Percentiles rank a stretch among this genome's conserved stretches.
Conservation (phyloP, 2,797 vertebrate genomes). For the Pseudomugil gertrudae region DNA sequence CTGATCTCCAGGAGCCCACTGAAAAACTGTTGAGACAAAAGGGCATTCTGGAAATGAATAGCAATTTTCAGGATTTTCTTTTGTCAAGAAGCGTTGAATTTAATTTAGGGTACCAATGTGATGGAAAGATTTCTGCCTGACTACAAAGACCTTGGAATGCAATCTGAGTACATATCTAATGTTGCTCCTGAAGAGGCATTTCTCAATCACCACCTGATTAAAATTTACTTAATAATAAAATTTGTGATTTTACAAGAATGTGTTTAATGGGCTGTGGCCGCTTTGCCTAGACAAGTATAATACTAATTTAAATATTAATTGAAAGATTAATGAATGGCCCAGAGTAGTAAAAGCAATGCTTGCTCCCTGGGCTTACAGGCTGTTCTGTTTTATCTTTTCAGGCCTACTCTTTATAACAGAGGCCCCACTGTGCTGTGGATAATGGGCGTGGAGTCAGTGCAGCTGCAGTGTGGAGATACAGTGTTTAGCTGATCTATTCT, state of each 20-base stretch:
- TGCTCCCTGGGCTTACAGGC: conserved; percentile 4
- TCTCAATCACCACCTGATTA: too few species aligned
- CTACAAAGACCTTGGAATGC: background rate
- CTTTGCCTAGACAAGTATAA: background rate
- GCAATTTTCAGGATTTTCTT: too few species aligned
- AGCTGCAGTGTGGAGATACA: conserved; percentile 61
- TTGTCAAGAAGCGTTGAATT: background rate
- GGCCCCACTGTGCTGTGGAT: conserved; percentile 50
- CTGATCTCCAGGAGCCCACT: background rate
- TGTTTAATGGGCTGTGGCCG: background rate
- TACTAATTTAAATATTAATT: too few species aligned
- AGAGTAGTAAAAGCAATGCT: conserved; percentile 12
- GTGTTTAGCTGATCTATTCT: conserved; percentile 71
- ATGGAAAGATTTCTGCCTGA: background rate
- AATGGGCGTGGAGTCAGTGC: conserved; percentile 63
- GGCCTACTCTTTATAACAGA: conserved; percentile 16
- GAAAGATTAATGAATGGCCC: conserved; percentile 1
- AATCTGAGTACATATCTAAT: too few species aligned
- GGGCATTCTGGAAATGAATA: too few species aligned
- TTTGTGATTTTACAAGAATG: background rate
- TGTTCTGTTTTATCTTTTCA: conserved; percentile 22
- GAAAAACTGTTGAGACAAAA: background rate
- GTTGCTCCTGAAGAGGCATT: too few species aligned
- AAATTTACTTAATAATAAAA: background rate
- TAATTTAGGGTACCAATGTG: background rate